phyloP scores from a whole-genome alignment of 2,113 vertebrate genomes.

The Panurus biarmicus region DNA sequence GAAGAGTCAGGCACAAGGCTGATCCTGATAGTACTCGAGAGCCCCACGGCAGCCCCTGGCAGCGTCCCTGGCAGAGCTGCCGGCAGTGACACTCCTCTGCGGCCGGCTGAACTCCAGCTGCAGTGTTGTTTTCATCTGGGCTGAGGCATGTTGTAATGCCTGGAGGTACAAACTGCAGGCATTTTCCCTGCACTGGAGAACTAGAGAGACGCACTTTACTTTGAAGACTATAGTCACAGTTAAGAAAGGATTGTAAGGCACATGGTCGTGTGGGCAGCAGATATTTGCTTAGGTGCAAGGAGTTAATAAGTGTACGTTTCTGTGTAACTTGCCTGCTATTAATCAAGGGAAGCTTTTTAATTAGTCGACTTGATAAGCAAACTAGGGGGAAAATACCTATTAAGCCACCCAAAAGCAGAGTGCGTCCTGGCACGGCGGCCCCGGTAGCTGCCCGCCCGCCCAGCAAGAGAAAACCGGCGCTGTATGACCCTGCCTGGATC shows the following conservation, averaged over 20 bases:
- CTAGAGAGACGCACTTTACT: neutral
- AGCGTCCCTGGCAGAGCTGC: neutral
- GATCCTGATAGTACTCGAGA: slow-evolving; percentile 9
- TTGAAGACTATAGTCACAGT: neutral
- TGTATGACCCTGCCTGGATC: neutral
- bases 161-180: slow-evolving; percentile 3
- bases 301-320: neutral
- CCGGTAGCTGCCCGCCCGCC: too few species aligned
- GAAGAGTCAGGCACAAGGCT: slow-evolving; percentile 1
- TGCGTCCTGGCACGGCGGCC: neutral
- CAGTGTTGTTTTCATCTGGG: neutral
- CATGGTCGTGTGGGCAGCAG: neutral
- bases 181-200: neutral
- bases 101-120: neutral
- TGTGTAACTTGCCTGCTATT: neutral
- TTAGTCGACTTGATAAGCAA: neutral
- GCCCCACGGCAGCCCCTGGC: slow-evolving; percentile 1
- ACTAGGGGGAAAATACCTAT: neutral
- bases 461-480: neutral
- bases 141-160: slow-evolving; percentile 16
- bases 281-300: neutral
- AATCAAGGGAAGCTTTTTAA: neutral
- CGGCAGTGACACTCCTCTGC: neutral
- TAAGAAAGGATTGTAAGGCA: neutral
- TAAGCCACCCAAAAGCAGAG: neutral